phyloP scores from a whole-genome alignment of 1,140 invertebrate genomes.

The Amyelois transitella region DNA sequence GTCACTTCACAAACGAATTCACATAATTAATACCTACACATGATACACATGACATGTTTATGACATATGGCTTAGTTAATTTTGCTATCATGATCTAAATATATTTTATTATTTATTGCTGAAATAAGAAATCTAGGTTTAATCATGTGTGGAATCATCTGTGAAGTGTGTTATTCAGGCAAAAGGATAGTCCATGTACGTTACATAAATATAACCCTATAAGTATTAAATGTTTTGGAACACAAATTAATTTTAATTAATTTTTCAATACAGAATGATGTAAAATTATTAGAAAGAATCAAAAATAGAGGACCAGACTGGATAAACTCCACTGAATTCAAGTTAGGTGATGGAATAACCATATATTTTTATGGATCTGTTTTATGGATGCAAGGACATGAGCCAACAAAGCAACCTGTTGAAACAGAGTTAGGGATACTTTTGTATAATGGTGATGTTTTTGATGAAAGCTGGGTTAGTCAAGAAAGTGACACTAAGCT shows the following conservation, averaged over 20 bases:
- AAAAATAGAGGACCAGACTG: constrained; percentile 61
- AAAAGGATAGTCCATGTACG: constrained; percentile 11
- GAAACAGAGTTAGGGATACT: constrained; percentile 52
- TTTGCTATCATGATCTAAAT: too few relatives aligned
- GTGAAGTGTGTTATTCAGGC: constrained; percentile 31
- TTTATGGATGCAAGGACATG: constrained; percentile 63
- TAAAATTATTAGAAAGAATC: constrained; percentile 35
- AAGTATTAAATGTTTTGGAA: too few relatives aligned
- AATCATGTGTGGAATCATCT: constrained; percentile 59
- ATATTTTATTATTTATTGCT: too few relatives aligned
- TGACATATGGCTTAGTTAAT: too few relatives aligned
- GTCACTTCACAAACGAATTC: too few relatives aligned
- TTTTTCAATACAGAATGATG: background rate
- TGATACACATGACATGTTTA: too few relatives aligned
- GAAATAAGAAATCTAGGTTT: too few relatives aligned
- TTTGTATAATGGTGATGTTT: constrained; percentile 71
- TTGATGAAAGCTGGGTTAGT: constrained; percentile 45
- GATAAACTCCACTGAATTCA: constrained; percentile 15
- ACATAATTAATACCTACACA: too few relatives aligned
- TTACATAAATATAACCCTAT: background rate
- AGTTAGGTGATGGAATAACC: constrained; percentile 17
- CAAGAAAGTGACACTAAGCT: constrained; percentile 41
- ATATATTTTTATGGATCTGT: constrained; percentile 48
- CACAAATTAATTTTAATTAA: too few relatives aligned
- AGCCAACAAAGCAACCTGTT: constrained; percentile 48